Evolutionary conservation across 2,797 vertebrate genomes (phyloP).

Genomic region (Sebastes baramenuke): DNA sequence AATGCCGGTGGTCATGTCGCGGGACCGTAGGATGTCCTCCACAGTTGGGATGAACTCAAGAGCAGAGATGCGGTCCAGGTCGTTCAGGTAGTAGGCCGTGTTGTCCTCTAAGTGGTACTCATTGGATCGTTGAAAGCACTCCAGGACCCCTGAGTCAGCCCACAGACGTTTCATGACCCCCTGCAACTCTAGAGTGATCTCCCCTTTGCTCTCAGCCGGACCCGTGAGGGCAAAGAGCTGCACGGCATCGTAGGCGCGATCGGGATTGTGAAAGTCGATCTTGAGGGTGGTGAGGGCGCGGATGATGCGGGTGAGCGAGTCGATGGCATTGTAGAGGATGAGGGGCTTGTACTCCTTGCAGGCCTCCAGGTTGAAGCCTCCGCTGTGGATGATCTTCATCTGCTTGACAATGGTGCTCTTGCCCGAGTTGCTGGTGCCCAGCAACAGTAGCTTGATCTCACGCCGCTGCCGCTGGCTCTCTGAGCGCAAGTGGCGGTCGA

Average conservation of each 20-base stretch:
- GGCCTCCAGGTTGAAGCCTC: slow-evolving; percentile 97
- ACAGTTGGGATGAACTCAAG: slow-evolving; percentile 96
- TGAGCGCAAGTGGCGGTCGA: slow-evolving; percentile 98
- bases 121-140: slow-evolving; percentile 96
- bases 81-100: slow-evolving; percentile 99
- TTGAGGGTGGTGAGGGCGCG: slow-evolving; percentile 95
- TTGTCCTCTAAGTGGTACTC: slow-evolving; percentile 99
- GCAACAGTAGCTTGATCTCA: slow-evolving; percentile 95
- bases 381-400: slow-evolving; percentile 99
- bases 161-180: slow-evolving; percentile 98
- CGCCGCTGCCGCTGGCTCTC: slow-evolving; percentile 97
- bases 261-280: slow-evolving; percentile 97
- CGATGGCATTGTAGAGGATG: slow-evolving; percentile 98
- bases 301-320: slow-evolving; percentile 98
- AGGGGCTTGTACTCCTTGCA: slow-evolving; percentile 99
- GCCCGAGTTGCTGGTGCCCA: slow-evolving; percentile 99
- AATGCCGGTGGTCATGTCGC: slow-evolving; percentile 99
- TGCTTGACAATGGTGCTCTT: slow-evolving; percentile 99
- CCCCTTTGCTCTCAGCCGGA: slow-evolving; percentile 98
- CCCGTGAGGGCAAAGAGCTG: slow-evolving; percentile 98
- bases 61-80: slow-evolving; percentile 95
- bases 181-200: slow-evolving; percentile 94
- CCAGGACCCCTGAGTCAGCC: slow-evolving; percentile 95
- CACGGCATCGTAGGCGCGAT: slow-evolving; percentile 96
- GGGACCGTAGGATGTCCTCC: slow-evolving; percentile 97